phyloP scores from a whole-genome alignment of 2,113 vertebrate genomes.

The Alectura lathami region DNA sequence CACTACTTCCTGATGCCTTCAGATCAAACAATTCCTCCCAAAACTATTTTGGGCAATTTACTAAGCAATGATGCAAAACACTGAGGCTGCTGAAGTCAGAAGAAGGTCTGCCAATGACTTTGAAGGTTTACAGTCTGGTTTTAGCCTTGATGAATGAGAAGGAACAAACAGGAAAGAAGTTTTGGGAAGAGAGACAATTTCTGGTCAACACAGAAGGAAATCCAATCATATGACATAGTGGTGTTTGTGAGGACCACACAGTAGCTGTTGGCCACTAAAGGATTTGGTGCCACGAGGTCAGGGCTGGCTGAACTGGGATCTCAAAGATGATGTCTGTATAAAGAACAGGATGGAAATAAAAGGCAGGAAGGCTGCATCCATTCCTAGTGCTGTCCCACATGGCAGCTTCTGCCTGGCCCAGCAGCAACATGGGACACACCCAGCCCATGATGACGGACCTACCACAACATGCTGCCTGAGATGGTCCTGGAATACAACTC shows the following conservation, averaged over 20 bases:
- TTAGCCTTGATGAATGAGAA: background rate
- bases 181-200: background rate
- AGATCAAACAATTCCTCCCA: background rate
- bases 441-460: rapidly evolving
- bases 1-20: background rate
- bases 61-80: background rate
- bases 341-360: background rate
- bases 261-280: background rate
- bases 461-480: background rate
- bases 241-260: background rate
- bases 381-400: background rate
- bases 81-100: background rate
- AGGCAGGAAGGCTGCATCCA: background rate
- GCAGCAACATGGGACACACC: background rate
- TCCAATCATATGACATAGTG: rapidly evolving
- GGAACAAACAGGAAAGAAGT: background rate
- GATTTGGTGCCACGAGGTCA: background rate
- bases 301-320: background rate
- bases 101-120: background rate
- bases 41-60: background rate
- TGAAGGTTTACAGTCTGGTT: background rate
- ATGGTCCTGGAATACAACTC: background rate
- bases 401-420: background rate
- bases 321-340: background rate
- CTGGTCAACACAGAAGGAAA: background rate